phyloP scores from a whole-genome alignment of 2,797 vertebrate species.

The Numenius phaeopus region DNA sequence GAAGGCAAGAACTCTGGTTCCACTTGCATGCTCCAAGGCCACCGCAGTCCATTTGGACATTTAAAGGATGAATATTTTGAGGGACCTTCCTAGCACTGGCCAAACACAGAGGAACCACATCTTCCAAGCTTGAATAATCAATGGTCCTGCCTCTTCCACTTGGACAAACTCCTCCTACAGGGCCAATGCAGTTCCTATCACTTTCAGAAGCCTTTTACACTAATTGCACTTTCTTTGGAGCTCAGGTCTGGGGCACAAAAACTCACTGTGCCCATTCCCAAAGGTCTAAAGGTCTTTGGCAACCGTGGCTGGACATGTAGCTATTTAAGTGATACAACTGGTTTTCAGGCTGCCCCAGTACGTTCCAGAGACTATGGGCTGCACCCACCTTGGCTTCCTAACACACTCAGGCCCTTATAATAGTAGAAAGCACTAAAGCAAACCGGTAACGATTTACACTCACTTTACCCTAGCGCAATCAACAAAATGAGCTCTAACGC shows the following conservation, averaged over 20 bases:
- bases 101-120: neutral
- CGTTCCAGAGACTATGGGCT: accelerated
- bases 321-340: neutral
- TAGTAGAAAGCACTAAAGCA: neutral
- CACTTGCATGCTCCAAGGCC: neutral
- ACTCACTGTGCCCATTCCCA: neutral
- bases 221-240: no score
- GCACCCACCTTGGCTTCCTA: neutral
- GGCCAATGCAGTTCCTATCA: neutral
- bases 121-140: neutral
- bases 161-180: neutral
- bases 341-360: neutral
- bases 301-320: accelerated
- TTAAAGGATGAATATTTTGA: neutral
- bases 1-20: neutral
- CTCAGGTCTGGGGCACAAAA: neutral
- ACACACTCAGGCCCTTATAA: neutral
- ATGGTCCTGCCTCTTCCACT: neutral
- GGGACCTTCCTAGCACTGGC: neutral
- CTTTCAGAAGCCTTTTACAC: neutral
- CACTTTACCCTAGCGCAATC: neutral
- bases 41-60: neutral
- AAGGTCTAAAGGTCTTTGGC: neutral
- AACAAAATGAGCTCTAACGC: neutral
- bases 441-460: neutral